These are phyloP conservation scores for Argyresthia albistria DNA, from an alignment of 2,888 invertebrate species.

Conservation along the genomic window DNA sequence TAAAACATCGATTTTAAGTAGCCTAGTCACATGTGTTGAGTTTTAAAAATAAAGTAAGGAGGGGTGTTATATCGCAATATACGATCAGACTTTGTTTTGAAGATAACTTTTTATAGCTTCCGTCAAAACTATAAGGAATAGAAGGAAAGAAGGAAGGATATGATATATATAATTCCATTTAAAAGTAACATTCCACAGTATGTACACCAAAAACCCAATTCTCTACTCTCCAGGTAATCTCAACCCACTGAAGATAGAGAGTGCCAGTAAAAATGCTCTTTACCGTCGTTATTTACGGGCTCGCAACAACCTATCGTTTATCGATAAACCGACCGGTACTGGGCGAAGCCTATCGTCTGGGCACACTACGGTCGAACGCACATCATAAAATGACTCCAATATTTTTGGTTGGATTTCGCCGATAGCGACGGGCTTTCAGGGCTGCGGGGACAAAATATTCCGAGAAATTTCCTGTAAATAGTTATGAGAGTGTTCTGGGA, in stretches of 20 bases:
- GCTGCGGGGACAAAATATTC: too few species aligned
- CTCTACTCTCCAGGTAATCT: too few species aligned
- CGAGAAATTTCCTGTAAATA: too few species aligned
- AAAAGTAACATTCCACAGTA: too few species aligned
- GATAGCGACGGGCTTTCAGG: not conserved
- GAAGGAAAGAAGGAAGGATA: too few species aligned
- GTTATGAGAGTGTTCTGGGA: too few species aligned
- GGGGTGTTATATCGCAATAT: constrained; percentile 17
- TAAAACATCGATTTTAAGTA: constrained; percentile 43
- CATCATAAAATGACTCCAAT: constrained; percentile 27
- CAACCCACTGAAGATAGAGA: not conserved
- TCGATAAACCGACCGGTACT: constrained; percentile 28
- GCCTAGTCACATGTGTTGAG: constrained; percentile 33
- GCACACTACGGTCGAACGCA: constrained; percentile 22
- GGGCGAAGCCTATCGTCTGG: constrained; percentile 26
- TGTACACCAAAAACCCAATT: too few species aligned
- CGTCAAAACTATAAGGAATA: too few species aligned
- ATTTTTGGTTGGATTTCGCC: constrained; percentile 18
- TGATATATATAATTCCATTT: too few species aligned
- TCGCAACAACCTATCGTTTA: constrained; percentile 14
- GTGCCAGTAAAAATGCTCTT: constrained; percentile 1
- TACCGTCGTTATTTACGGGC: not conserved
- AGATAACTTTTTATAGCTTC: too few species aligned
- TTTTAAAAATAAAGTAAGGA: constrained; percentile 21
- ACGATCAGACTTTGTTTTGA: not conserved